Evolutionary conservation across 1,140 invertebrate species (phyloP).

Genomic region (Lepidurus arcticus): DNA sequence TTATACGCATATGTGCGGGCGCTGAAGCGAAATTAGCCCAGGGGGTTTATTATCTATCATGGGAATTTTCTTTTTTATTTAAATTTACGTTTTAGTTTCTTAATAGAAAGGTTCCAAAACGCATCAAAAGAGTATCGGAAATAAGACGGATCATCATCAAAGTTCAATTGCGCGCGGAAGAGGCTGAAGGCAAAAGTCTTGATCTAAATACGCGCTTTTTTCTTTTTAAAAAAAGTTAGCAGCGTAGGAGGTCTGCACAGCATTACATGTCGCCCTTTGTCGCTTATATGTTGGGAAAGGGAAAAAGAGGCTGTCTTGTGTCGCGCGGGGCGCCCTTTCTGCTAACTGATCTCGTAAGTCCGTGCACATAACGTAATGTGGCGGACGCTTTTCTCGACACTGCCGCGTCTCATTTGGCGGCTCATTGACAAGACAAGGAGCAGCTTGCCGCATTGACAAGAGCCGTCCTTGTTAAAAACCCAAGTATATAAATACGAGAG

Average conservation of each 20-base stretch:
- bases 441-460: slow-evolving; percentile 20
- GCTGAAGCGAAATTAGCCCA: neutral
- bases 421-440: slow-evolving; percentile 17
- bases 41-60: neutral
- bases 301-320: slow-evolving; percentile 2
- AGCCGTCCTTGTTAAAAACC: neutral
- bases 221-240: no score
- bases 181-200: neutral
- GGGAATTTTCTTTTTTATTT: no score
- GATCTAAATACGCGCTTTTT: neutral
- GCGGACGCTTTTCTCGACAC: slow-evolving; percentile 16
- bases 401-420: slow-evolving; percentile 20
- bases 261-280: slow-evolving; percentile 13
- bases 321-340: neutral
- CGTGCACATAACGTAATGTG: neutral
- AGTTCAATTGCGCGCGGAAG: neutral
- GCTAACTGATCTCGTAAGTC: neutral
- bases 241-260: neutral
- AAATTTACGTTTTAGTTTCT: no score
- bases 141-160: neutral
- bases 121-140: no score
- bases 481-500: slow-evolving; percentile 2
- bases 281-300: neutral
- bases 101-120: no score
- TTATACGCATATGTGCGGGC: slow-evolving; percentile 21